Evolutionary conservation across 2,797 vertebrate species (phyloP).

Genomic region (Semotilus atromaculatus): DNA sequence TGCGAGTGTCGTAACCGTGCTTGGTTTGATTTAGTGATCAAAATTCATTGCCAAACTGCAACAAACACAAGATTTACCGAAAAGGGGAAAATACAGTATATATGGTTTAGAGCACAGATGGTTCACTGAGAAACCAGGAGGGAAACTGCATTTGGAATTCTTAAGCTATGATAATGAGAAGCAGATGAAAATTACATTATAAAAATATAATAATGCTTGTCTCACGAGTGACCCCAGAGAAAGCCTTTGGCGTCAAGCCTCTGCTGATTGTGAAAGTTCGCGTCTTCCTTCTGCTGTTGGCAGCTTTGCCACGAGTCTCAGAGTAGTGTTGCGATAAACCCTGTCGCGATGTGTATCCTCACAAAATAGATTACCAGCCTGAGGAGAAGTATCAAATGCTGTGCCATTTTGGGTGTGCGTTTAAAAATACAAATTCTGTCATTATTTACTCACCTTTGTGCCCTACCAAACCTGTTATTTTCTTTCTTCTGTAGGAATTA

Average conservation of each 20-base stretch:
- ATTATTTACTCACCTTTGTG: not conserved
- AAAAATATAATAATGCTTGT: constrained; percentile 49
- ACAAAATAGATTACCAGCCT: constrained; percentile 34
- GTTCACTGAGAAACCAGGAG: constrained; percentile 30
- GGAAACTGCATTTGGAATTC: constrained; percentile 39
- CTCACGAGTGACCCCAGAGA: constrained; percentile 41
- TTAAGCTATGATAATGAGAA: constrained; percentile 47
- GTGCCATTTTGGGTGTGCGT: not conserved
- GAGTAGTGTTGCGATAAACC: constrained; percentile 26
- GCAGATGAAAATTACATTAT: constrained; percentile 49
- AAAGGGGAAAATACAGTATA: not conserved
- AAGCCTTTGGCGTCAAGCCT: constrained; percentile 34
- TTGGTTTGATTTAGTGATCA: constrained; percentile 39
- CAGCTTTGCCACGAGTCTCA: constrained; percentile 23
- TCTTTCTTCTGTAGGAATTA: not conserved
- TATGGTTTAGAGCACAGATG: constrained; percentile 23
- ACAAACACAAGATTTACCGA: constrained; percentile 15
- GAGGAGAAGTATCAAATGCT: constrained; percentile 25
- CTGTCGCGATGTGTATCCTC: constrained; percentile 15
- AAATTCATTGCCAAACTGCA: constrained; percentile 18
- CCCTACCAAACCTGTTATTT: not conserved
- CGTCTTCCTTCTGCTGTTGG: constrained; percentile 25
- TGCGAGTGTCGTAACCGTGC: constrained; percentile 7
- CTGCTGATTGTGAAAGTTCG: constrained; percentile 21
- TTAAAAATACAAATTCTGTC: not conserved